A percentile compares a stretch with the other conserved stretches of the same genome.
phyloP scores from a whole-genome alignment of 2,888 invertebrate species.

The Diarsia mendica region DNA sequence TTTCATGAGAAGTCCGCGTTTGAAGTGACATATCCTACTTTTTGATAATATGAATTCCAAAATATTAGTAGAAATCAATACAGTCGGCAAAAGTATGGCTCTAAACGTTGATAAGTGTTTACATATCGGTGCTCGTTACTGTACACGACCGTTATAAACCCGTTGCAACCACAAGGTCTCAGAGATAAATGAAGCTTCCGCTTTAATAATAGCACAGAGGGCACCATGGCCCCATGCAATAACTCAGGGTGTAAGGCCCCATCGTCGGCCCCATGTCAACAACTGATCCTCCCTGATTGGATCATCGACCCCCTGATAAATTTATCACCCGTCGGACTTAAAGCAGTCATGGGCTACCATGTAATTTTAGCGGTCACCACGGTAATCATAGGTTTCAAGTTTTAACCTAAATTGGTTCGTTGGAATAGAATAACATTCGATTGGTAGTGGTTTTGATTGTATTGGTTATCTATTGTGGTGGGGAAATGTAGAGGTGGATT shows the following conservation, averaged over 20 bases:
- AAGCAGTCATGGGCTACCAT: constrained; percentile 43
- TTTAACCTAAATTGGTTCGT: background rate
- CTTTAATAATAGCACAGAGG: constrained; percentile 54
- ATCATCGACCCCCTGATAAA: constrained; percentile 66
- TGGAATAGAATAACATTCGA: background rate
- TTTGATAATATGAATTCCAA: background rate
- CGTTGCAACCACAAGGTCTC: constrained; percentile 5
- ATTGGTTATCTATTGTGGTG: background rate
- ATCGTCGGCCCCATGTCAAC: constrained; percentile 66
- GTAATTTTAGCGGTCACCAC: constrained; percentile 52
- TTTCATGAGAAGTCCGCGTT: too few relatives aligned
- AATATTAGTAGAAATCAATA: too few relatives aligned
- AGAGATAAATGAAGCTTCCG: constrained; percentile 48
- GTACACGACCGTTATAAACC: constrained; percentile 13
- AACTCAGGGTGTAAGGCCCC: constrained; percentile 63
- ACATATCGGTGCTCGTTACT: too few relatives aligned
- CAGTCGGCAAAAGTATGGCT: too few relatives aligned
- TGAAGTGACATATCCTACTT: too few relatives aligned
- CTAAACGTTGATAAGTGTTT: too few relatives aligned
- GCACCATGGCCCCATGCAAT: constrained; percentile 53
- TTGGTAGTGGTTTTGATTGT: constrained; percentile 4
- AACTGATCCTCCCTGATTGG: constrained; percentile 68
- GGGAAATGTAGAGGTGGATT: background rate
- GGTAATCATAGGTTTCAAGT: constrained; percentile 34
- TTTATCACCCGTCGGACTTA: constrained; percentile 60